Percentiles rank a stretch among this genome's conserved stretches.
These are phyloP conservation scores for Ectobius pallidus DNA, from an alignment of 2,888 invertebrate species.

Conservation along the genomic window DNA sequence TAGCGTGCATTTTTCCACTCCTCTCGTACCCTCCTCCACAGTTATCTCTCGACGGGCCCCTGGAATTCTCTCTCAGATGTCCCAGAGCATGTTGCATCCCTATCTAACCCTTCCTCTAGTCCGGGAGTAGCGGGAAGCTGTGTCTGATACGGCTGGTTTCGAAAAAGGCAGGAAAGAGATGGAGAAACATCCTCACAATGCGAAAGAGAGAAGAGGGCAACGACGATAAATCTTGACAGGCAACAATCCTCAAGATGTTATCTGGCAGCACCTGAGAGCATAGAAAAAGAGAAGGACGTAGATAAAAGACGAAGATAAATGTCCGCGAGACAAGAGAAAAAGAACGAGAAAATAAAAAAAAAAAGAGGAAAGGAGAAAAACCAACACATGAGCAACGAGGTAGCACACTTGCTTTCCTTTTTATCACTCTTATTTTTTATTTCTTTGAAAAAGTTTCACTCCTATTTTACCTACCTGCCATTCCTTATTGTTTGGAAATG, in stretches of 20 bases:
- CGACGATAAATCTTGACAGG: constrained; percentile 44
- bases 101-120: not conserved
- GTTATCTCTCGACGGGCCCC: constrained; percentile 24
- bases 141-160: not conserved
- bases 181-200: not conserved
- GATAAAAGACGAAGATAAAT: constrained; percentile 45
- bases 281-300: constrained; percentile 31
- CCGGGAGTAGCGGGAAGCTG: not conserved
- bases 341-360: no score
- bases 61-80: constrained; percentile 16
- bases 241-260: constrained; percentile 45
- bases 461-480: constrained; percentile 7
- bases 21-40: not conserved
- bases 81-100: not conserved
- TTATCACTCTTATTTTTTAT: not conserved
- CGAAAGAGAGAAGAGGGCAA: constrained; percentile 22
- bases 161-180: not conserved
- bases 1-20: not conserved
- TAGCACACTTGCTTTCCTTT: constrained; percentile 2
- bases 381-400: constrained; percentile 11
- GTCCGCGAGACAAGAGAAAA: constrained; percentile 30
- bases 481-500: constrained; percentile 27
- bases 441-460: constrained; percentile 3
- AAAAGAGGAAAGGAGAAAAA: not conserved
- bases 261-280: constrained; percentile 45